Evolutionary conservation across 2,113 vertebrate genomes (phyloP).

Genomic region (Pomatorhinus ruficollis): DNA sequence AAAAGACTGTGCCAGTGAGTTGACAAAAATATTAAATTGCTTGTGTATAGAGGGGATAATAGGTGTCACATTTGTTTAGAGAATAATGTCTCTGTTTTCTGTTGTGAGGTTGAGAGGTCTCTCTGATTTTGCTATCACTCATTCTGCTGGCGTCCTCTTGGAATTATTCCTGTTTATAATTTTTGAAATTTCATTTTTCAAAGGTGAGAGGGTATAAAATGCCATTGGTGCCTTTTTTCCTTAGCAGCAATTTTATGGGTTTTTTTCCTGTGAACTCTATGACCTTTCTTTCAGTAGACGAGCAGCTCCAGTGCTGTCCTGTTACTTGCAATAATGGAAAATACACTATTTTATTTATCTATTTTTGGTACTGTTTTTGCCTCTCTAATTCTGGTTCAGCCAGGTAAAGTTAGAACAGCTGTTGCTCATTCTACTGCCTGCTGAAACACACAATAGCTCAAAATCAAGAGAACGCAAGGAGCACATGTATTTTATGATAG

Average conservation of each 20-base stretch:
- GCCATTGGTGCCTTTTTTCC: neutral
- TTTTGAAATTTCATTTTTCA: conserved; percentile 12
- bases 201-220: neutral
- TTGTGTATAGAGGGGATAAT: neutral
- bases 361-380: neutral
- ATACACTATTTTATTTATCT: neutral
- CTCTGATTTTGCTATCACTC: neutral
- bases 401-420: neutral
- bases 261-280: neutral
- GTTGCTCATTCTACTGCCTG: neutral
- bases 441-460: neutral
- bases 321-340: neutral
- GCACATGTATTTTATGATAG: neutral
- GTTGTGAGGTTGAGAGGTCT: neutral
- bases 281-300: neutral
- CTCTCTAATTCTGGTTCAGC: neutral
- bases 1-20: neutral
- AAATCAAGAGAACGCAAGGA: neutral
- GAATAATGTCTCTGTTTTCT: neutral
- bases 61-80: neutral
- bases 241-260: neutral
- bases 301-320: neutral
- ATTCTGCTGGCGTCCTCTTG: neutral
- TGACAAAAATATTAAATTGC: neutral
- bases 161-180: neutral